Evolutionary conservation across 2,113 vertebrate genomes (phyloP), one percentile per base, ranked within the genome.

Genomic region (Oryzias melastigma): DNA sequence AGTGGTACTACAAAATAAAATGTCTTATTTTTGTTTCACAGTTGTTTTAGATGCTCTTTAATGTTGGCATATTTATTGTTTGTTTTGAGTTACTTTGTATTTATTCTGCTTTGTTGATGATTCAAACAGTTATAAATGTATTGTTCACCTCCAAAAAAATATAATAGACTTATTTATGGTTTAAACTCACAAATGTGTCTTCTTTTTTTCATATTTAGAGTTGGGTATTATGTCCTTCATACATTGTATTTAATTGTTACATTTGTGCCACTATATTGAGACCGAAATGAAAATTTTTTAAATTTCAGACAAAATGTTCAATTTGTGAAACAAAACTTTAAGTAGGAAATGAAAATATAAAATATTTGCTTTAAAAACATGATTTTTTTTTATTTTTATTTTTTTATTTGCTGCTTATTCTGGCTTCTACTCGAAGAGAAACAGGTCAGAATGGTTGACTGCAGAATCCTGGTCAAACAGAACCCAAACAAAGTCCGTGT

Each of bases 61-160:
- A 55, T 8, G 44, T 27, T 2, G 24, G 25, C 17, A 63, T 77
- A 75, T 82, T 71, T 73, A 73, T 75, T 77, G 42, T 78, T 60
- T 47, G 66, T 27, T 58, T 55, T 6, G 18, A 61, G 17, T 64
- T 52, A 55, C 29, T 69, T 67, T 47, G 16, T 84, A 73, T 80
- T 76, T 80, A 71, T 87, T 73, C 6, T 62, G 74, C 60, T 53
- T 44, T 40, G 49, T 17, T 41, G 43, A 40, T 59, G 1, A 57
- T 17, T 5, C 44, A 1, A 27, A 41, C 14, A 25, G 24, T 50
- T 57, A 53, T 13, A 66, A 61, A 57, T 62, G 45, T 66, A 20
- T 14, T 40, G 25, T 50, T 71, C 20, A 65, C 17, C 19, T 60
- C 50, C 60, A 40, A 70, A 49, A 56, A 12, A 42, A 61, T 43